Percentiles rank a stretch among this genome's conserved stretches.
phyloP scores from a whole-genome alignment of 2,113 vertebrate species.

The Axis porcinus region DNA sequence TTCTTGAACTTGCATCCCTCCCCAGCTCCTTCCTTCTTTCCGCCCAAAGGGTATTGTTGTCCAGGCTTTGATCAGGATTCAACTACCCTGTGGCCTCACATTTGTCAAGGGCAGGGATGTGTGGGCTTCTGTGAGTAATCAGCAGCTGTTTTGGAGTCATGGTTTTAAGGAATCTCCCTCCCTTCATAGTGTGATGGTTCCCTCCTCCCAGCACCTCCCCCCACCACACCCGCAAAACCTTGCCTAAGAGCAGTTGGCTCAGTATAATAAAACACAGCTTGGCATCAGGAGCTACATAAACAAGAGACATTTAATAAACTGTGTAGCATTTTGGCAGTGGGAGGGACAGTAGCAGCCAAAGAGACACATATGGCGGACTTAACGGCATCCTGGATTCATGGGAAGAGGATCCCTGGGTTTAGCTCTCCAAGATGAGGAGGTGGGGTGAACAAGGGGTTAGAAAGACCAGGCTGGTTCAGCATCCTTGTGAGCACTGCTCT shows the following conservation, averaged over 20 bases:
- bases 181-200: conserved; percentile 34
- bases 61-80: conserved; percentile 14
- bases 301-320: conserved; percentile 68
- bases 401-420: conserved; percentile 48
- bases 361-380: conserved; percentile 58
- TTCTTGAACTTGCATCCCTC: neutral
- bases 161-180: conserved; percentile 49
- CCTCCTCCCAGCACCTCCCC: neutral
- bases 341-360: conserved; percentile 60
- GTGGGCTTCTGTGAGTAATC: conserved; percentile 49
- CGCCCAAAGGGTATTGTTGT: neutral
- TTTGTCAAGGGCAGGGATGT: conserved; percentile 45
- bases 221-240: neutral
- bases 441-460: conserved; percentile 27
- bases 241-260: conserved; percentile 62
- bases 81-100: neutral
- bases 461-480: neutral
- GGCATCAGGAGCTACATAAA: conserved; percentile 62
- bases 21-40: neutral
- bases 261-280: conserved; percentile 62
- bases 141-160: conserved; percentile 43
- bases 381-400: conserved; percentile 53
- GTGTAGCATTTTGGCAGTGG: conserved; percentile 56
- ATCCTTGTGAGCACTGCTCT: neutral
- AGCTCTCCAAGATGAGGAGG: neutral